Conservation (phyloP, 2,888 invertebrate genomes). For the Melangyna quadrimaculata region DNA sequence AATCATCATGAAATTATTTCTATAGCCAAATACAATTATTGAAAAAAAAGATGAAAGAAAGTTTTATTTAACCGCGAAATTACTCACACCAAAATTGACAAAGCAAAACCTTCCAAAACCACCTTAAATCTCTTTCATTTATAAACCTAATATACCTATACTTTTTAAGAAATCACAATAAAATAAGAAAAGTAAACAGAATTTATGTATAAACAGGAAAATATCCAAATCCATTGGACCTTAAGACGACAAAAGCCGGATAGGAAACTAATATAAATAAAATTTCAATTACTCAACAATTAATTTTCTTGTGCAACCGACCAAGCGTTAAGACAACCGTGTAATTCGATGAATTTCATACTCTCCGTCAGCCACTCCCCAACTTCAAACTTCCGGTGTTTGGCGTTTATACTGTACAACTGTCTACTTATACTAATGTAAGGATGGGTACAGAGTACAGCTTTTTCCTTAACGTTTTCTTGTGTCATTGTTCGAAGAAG, state of each 20-base stretch:
- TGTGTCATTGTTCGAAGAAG: slow-evolving; percentile 40
- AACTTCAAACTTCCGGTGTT: slow-evolving; percentile 49
- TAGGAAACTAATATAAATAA: slow-evolving; percentile 81
- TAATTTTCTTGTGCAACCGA: slow-evolving; percentile 80
- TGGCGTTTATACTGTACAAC: background rate
- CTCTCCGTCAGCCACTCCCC: slow-evolving; percentile 23
- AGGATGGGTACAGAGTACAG: background rate
- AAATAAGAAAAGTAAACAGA: background rate
- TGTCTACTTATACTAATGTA: background rate
- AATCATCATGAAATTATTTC: background rate
- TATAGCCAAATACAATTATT: background rate
- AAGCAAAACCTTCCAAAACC: slow-evolving; percentile 4
- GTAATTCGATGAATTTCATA: slow-evolving; percentile 72
- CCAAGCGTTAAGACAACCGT: slow-evolving; percentile 78
- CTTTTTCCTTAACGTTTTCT: slow-evolving; percentile 39
- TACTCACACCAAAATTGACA: slow-evolving; percentile 51
- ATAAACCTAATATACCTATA: background rate
- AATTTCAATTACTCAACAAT: slow-evolving; percentile 82
- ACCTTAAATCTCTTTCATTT: background rate
- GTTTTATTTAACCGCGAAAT: slow-evolving; percentile 57
- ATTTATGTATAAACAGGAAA: slow-evolving; percentile 70
- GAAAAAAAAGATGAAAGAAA: slow-evolving; percentile 13
- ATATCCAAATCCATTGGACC: slow-evolving; percentile 62
- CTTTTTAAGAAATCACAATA: background rate
- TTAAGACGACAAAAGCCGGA: slow-evolving; percentile 71